Conservation (phyloP, 1,140 invertebrate genomes). For the Mycetomoellerius zeteki region DNA sequence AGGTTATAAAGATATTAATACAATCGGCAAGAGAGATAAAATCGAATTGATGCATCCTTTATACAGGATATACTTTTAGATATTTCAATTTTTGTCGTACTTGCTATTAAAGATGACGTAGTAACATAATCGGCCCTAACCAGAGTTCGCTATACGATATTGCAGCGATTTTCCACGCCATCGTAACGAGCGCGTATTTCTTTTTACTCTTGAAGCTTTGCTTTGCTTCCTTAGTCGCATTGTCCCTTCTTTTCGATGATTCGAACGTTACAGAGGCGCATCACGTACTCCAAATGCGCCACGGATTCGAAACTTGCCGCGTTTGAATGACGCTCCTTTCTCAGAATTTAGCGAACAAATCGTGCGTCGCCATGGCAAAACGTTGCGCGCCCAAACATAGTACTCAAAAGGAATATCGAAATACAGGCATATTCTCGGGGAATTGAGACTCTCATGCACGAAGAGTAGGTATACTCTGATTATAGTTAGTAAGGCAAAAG, state of each 20-base stretch:
- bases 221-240: conserved; percentile 44
- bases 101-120: background rate
- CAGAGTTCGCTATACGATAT: background rate
- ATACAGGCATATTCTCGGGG: background rate
- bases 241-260: conserved; percentile 54
- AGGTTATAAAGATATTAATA: conserved; percentile 52
- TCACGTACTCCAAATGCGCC: conserved; percentile 77
- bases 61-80: background rate
- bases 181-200: conserved; percentile 15
- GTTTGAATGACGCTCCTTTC: conserved; percentile 72
- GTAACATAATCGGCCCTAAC: conserved; percentile 29
- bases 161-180: conserved; percentile 28
- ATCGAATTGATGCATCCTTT: background rate
- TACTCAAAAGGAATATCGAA: conserved; percentile 64
- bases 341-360: conserved; percentile 71
- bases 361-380: conserved; percentile 44
- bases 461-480: background rate
- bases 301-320: conserved; percentile 61
- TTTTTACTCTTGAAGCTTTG: conserved; percentile 25
- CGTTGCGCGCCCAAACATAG: background rate
- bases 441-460: conserved; percentile 13
- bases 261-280: conserved; percentile 71
- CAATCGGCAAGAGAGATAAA: conserved; percentile 28
- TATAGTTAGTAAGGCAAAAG: no score
- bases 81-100: background rate